Evolutionary conservation across 2,797 vertebrate species (phyloP), one percentile per base, ranked within the genome.

Genomic region (Crocodylus rhombifer): DNA sequence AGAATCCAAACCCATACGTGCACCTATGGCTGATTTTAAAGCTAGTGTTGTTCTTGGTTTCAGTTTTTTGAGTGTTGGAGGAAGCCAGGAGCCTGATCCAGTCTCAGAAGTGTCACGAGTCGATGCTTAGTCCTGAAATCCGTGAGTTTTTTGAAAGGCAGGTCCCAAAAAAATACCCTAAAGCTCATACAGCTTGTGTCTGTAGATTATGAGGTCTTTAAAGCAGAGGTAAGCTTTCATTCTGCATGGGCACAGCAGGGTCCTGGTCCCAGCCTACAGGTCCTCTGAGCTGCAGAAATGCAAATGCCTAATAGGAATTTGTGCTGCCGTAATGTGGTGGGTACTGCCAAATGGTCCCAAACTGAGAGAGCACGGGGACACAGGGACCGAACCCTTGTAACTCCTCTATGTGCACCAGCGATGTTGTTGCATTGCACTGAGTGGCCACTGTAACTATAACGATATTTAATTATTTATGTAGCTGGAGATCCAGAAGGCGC

Each of bases 21-120:
- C 17, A 67, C 18, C 20, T 67, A 33, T 28, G 64, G 64, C n/a
- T 18, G 28, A 4, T 30, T 67, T 10, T 65, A 30, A 65, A 30
- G 64, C n/a, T n/a, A 42, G 36, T 8, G 36, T 42, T 42, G 42
- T 10, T 42, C 42, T 42, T 42, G 42, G 42, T 42, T 9, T 42
- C 8, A 3, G 42, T 42, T 42, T 42, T 42, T 42, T 42, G 42
- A 42, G 42, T 42, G 42, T 42, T 51, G 42, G 42, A 51, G 42
- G 42, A 51, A 89, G 90, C 65, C 82, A 84, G 78, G 78, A 92
- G 15, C 83, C 93, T 80, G 80, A 21, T 89, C 30, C 21, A 21
- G 42, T 67, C 89, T 91, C 69, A 30, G 88, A 94, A 84, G 51
- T 94, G 93, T 75, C 89, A 77, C 85, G 77, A 89, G 75, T 80